These are phyloP conservation scores for Papilio protenor DNA, from an alignment of 2,888 invertebrate genomes.

Conservation along the genomic window DNA sequence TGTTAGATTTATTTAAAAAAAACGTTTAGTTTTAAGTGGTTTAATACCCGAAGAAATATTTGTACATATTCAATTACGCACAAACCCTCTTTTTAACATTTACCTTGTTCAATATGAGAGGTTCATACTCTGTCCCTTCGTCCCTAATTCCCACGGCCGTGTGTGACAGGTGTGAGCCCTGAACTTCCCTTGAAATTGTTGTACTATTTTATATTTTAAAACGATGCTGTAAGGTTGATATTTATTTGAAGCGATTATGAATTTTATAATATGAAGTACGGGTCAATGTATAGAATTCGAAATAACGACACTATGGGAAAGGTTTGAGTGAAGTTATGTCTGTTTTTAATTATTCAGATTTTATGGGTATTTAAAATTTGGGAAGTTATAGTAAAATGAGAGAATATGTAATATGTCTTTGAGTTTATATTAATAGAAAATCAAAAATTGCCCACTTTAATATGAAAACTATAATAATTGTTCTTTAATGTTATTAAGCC, in stretches of 20 bases:
- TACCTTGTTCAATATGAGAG: constrained; percentile 49
- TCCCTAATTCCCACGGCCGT: constrained; percentile 54
- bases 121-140: constrained; percentile 47
- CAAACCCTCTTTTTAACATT: constrained; percentile 43
- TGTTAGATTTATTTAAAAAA: background rate
- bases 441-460: no score
- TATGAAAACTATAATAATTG: no score
- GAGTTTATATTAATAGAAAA: no score
- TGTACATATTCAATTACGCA: constrained; percentile 54
- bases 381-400: no score
- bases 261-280: constrained; percentile 19
- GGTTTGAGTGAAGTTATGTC: constrained; percentile 4
- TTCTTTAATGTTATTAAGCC: no score
- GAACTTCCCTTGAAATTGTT: constrained; percentile 35
- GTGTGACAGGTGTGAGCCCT: constrained; percentile 53
- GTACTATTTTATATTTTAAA: constrained; percentile 43
- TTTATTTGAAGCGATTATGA: background rate
- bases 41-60: constrained; percentile 70
- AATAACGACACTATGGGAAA: constrained; percentile 37
- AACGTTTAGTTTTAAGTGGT: constrained; percentile 29
- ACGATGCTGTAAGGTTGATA: background rate
- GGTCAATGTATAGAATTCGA: constrained; percentile 34
- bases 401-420: no score
- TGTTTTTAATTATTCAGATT: background rate
- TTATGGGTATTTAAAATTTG: background rate